A percentile compares a stretch with the other conserved stretches of the same genome.
phyloP scores from a whole-genome alignment of 2,888 invertebrate species.

The Cryptosula pallasiana region DNA sequence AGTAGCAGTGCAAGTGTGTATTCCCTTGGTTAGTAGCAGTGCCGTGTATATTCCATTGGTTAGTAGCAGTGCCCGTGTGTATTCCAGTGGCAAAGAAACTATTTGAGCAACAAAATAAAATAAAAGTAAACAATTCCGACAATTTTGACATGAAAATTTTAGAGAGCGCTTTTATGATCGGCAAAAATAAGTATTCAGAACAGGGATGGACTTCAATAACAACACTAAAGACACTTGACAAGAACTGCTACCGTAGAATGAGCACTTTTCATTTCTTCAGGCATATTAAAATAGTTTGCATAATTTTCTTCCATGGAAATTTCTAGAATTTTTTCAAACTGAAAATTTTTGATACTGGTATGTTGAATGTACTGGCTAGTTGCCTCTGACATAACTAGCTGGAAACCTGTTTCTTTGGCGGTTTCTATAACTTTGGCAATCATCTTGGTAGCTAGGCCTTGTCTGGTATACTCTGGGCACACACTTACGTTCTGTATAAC shows the following conservation, averaged over 20 bases:
- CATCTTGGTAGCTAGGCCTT: background rate
- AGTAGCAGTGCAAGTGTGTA: too few relatives aligned
- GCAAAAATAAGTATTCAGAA: too few relatives aligned
- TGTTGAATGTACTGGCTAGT: background rate
- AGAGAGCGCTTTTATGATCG: too few relatives aligned
- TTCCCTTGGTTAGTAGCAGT: too few relatives aligned
- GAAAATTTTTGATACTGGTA: background rate
- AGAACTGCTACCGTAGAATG: background rate
- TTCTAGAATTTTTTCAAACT: constrained; percentile 6
- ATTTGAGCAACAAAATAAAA: too few relatives aligned
- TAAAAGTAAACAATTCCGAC: too few relatives aligned
- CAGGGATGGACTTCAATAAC: too few relatives aligned
- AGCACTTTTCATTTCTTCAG: background rate
- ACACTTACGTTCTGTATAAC: background rate
- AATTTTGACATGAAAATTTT: too few relatives aligned
- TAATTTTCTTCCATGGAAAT: background rate
- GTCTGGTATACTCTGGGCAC: background rate
- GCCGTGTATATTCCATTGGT: too few relatives aligned
- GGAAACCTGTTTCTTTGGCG: background rate
- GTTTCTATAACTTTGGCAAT: background rate
- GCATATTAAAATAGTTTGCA: background rate
- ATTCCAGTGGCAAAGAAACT: too few relatives aligned
- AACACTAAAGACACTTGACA: background rate
- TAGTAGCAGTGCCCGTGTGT: too few relatives aligned
- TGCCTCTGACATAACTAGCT: background rate